Evolutionary conservation across 2,797 vertebrate species (phyloP).

Genomic region (Darevskia nairensis): DNA sequence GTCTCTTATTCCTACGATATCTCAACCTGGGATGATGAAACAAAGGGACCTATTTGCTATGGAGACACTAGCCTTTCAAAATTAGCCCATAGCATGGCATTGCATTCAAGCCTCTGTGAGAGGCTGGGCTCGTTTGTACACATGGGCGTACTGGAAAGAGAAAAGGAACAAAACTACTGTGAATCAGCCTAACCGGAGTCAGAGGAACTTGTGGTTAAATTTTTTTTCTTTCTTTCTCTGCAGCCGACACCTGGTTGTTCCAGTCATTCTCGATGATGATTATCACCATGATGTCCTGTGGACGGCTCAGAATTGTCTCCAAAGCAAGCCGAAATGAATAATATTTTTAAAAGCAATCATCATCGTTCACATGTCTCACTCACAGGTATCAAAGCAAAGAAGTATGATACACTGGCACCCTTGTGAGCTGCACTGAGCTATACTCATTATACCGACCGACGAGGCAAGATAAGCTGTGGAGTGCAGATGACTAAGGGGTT

Average conservation of each 20-base stretch:
- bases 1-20: conserved; percentile 18
- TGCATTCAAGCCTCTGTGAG: too few species aligned
- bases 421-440: neutral
- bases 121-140: too few species aligned
- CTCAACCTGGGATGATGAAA: conserved; percentile 9
- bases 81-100: neutral
- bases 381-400: neutral
- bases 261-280: neutral
- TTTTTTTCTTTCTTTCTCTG: neutral
- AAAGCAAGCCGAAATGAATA: neutral
- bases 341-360: neutral
- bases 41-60: conserved; percentile 49
- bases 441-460: neutral
- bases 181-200: neutral
- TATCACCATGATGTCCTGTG: neutral
- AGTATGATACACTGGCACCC: neutral
- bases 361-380: neutral
- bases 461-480: neutral
- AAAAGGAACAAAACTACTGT: conserved; percentile 26
- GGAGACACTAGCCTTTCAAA: neutral
- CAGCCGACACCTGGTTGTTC: conserved; percentile 11
- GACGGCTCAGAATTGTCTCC: neutral
- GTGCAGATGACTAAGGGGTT: neutral
- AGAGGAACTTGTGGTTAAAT: neutral
- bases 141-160: neutral